Base-by-base conservation (phyloP, 2,888 invertebrate genomes). In the Encarsia formosa region DNA sequence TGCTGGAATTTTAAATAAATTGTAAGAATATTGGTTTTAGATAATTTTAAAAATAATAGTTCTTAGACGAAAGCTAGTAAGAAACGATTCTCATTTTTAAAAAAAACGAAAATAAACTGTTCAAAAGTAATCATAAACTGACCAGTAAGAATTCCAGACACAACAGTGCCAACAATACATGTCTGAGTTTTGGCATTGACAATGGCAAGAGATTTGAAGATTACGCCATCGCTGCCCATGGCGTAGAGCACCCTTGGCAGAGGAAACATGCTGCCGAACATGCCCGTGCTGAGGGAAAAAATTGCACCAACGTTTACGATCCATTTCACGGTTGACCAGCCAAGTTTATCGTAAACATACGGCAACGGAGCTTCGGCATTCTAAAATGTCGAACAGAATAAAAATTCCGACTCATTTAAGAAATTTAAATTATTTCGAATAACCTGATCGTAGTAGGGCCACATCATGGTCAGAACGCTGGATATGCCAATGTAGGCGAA, bases 241-340 rank as follows among this genome's bases (percentile, higher is more conserved):
- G 93, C 91, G 67, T 94, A 94, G 15, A 94, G 78, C 29, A 93
- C 85, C 11, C 94, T 77, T 0, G 94, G 92, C 54, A 94, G 73
- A 0, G 93, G 91, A 73, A 91, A 94, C 83, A 93, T 89, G 29
- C 88, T 87, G 1, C 93, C 93, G 32, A 92, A 77, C 47, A 92
- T 76, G 62, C 88, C 91, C 2, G 95, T 93, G 68, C 88, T 91
- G 5, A 97, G 80, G 0, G 95, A 96, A 72, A 91, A 91, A 24
- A 96, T 81, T 1, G 96, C 95, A 1, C 96, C 96, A 43, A 91
- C 77, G 0, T 92, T 88, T 1, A 97, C 94, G 41, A 96, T 85
- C 86, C 91, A 92, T 71, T 87, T 88, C 51, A 95, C 83, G 2
- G 82, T 78, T 0, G 81, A 79, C 85, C 91, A 85, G 1, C 86